A percentile compares a stretch with the other conserved stretches of the same genome.
These are phyloP conservation scores for Tholera decimalis DNA, from an alignment of 2,888 invertebrate genomes.

Conservation along the genomic window DNA sequence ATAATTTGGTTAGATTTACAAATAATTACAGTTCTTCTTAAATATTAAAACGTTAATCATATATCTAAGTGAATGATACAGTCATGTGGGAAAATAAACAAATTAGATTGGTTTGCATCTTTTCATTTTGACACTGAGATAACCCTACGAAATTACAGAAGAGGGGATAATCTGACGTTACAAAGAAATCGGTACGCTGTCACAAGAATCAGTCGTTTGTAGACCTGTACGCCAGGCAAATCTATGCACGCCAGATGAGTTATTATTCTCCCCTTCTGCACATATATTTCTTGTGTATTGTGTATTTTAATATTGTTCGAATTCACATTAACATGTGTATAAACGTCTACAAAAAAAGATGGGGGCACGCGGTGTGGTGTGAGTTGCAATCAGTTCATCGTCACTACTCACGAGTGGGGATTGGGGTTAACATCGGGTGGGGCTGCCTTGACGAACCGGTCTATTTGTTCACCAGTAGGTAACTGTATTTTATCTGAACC, in stretches of 20 bases:
- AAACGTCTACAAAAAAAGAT: conserved; percentile 58
- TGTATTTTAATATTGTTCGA: conserved; percentile 62
- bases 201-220: conserved; percentile 43
- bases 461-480: conserved; percentile 56
- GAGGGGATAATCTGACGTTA: conserved; percentile 30
- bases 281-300: neutral
- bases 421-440: conserved; percentile 86
- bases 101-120: conserved; percentile 17
- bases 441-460: conserved; percentile 79
- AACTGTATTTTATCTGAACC: conserved; percentile 42
- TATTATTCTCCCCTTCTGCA: conserved; percentile 48
- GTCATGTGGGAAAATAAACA: neutral
- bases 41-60: conserved; percentile 9
- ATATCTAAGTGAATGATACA: too few species aligned
- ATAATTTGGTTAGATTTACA: neutral
- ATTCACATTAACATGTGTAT: conserved; percentile 63
- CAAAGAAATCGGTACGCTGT: conserved; percentile 55
- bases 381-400: conserved; percentile 71
- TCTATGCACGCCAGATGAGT: conserved; percentile 27
- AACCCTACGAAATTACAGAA: conserved; percentile 28
- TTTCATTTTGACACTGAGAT: neutral
- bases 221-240: conserved; percentile 54
- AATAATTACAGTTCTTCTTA: conserved; percentile 3
- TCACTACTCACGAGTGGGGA: conserved; percentile 90
- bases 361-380: conserved; percentile 79